A percentile compares a stretch with the other conserved stretches of the same genome.
Conservation (phyloP, 2,797 vertebrate genomes). For the Liasis olivaceus region DNA sequence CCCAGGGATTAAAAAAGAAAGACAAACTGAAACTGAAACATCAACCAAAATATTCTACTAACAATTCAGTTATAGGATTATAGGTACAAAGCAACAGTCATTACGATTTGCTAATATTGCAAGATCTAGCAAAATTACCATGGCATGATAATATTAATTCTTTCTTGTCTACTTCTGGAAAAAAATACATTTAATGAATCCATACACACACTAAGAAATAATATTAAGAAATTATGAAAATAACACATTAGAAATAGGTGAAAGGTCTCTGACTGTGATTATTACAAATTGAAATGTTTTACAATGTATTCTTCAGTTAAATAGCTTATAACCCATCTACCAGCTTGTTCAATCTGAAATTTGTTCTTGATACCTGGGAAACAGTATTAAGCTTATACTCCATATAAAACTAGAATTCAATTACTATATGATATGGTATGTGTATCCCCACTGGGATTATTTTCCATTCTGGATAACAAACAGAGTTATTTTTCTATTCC, state of each 20-base stretch:
- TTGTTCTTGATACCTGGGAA: constrained; percentile 56
- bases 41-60: background rate
- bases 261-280: constrained; percentile 36
- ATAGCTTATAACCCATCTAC: constrained; percentile 40
- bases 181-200: background rate
- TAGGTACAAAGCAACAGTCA: background rate
- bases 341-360: constrained; percentile 52
- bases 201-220: background rate
- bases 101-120: background rate
- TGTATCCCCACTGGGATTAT: constrained; percentile 51
- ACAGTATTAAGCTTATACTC: constrained; percentile 61
- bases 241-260: constrained; percentile 30
- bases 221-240: constrained; percentile 1
- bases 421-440: constrained; percentile 47
- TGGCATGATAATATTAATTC: background rate
- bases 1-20: background rate
- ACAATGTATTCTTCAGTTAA: constrained; percentile 42
- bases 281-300: constrained; percentile 7
- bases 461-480: constrained; percentile 55
- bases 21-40: background rate
- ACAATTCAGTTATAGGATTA: background rate
- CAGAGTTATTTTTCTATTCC: constrained; percentile 60
- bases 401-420: constrained; percentile 61
- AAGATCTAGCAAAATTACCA: background rate
- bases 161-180: background rate